These are phyloP conservation scores for Acrocera orbiculus DNA, from an alignment of 2,888 invertebrate species.

Conservation along the genomic window DNA sequence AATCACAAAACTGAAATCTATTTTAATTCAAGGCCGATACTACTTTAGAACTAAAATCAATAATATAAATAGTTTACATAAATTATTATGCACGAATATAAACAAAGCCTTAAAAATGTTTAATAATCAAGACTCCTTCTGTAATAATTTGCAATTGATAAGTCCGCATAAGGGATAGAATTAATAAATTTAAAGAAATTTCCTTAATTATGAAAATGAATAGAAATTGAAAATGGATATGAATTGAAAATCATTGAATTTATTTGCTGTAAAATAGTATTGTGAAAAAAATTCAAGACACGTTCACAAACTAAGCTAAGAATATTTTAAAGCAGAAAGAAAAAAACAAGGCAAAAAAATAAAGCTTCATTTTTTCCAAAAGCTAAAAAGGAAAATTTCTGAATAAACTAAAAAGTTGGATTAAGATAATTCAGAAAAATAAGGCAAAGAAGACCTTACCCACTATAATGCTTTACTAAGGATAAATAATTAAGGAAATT, in stretches of 20 bases:
- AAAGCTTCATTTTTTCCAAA: neutral
- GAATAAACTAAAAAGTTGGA: slow-evolving; percentile 2
- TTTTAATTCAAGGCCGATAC: no score
- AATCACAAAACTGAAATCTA: no score
- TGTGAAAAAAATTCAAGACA: slow-evolving; percentile 6
- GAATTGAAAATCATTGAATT: slow-evolving; percentile 4
- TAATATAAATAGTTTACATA: no score
- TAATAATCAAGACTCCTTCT: neutral
- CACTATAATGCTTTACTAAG: slow-evolving; percentile 2
- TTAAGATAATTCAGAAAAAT: neutral
- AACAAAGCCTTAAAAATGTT: neutral
- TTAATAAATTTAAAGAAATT: neutral
- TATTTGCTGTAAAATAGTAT: no score
- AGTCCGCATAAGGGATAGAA: neutral
- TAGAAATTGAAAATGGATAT: neutral
- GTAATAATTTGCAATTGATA: neutral
- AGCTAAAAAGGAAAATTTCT: slow-evolving; percentile 2
- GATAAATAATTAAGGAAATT: slow-evolving; percentile 6
- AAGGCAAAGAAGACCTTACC: neutral
- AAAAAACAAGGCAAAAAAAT: neutral
- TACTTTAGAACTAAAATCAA: no score
- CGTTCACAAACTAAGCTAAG: slow-evolving; percentile 5
- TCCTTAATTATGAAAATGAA: neutral
- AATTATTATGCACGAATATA: neutral
- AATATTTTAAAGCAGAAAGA: no score